Percentiles rank a stretch among this genome's conserved stretches.
Conservation (phyloP, 2,113 vertebrate genomes). For the Bufo bufo region DNA sequence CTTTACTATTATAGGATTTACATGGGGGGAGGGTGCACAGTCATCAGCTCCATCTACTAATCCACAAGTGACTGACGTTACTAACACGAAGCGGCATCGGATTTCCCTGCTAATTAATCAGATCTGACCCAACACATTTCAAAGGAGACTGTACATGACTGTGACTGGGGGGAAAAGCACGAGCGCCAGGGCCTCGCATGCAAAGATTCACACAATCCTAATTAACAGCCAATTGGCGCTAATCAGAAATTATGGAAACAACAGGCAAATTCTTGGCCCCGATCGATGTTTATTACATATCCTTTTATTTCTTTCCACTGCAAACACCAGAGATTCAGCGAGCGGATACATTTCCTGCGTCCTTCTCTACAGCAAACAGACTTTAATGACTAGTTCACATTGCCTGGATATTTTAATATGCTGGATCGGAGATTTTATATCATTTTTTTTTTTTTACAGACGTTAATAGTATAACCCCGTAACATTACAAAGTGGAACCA, state of each 20-base stretch:
- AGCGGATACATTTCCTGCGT: slow-evolving; percentile 28
- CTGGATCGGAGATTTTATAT: background rate
- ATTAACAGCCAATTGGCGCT: slow-evolving; percentile 57
- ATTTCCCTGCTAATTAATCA: slow-evolving; percentile 37
- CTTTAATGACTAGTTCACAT: slow-evolving; percentile 34
- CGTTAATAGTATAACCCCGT: slow-evolving; percentile 26
- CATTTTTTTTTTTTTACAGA: background rate
- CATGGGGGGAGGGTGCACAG: background rate
- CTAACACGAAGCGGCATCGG: background rate
- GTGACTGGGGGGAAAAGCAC: background rate
- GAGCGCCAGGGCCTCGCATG: background rate
- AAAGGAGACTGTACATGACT: slow-evolving; percentile 28
- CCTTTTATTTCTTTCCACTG: slow-evolving; percentile 55
- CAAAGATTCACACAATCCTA: slow-evolving; percentile 35
- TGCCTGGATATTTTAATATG: slow-evolving; percentile 36
- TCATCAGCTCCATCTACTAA: background rate
- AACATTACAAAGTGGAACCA: slow-evolving; percentile 40
- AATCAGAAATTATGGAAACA: slow-evolving; percentile 39
- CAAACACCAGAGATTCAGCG: slow-evolving; percentile 27
- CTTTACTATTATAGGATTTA: background rate
- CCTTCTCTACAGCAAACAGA: slow-evolving; percentile 49
- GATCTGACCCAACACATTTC: slow-evolving; percentile 12
- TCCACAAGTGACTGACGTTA: background rate
- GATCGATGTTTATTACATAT: slow-evolving; percentile 51
- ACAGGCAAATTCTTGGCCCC: slow-evolving; percentile 23